phyloP scores from a whole-genome alignment of 2,113 vertebrate species.

The Toxotes chatareus region DNA sequence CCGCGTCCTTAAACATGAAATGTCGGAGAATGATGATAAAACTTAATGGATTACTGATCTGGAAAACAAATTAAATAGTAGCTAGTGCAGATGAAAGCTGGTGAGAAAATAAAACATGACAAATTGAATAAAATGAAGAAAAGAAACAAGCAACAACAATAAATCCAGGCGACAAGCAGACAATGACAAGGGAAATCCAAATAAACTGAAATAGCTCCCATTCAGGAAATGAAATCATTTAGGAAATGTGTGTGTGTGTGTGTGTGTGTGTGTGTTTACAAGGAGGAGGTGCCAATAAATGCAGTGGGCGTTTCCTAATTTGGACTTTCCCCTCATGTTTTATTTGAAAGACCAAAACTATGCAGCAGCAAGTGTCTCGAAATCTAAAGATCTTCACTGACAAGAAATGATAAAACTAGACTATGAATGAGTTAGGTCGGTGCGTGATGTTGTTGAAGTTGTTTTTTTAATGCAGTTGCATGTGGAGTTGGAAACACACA shows the following conservation, averaged over 20 bases:
- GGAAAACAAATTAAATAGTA: neutral
- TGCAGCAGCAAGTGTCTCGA: neutral
- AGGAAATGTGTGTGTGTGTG: slow-evolving; percentile 34
- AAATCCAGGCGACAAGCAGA: slow-evolving; percentile 56
- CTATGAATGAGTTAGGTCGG: no score
- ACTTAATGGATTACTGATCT: neutral
- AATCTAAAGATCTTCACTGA: neutral
- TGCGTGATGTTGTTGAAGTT: no score
- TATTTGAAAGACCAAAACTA: neutral
- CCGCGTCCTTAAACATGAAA: neutral
- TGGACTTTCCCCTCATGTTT: slow-evolving; percentile 16
- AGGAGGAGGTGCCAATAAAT: slow-evolving; percentile 35
- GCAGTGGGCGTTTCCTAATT: slow-evolving; percentile 30
- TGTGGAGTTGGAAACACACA: neutral
- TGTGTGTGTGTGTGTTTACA: slow-evolving; percentile 10
- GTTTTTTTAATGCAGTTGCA: neutral
- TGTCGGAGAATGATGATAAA: neutral
- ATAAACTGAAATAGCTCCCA: slow-evolving; percentile 60
- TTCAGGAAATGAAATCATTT: slow-evolving; percentile 69
- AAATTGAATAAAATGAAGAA: slow-evolving; percentile 1
- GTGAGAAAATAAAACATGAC: slow-evolving; percentile 50
- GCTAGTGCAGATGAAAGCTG: neutral
- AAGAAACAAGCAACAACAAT: slow-evolving; percentile 30
- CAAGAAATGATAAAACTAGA: neutral
- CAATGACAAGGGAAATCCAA: slow-evolving; percentile 63